Conservation (phyloP, 2,113 vertebrate species). For the Gymnocephalus cernua region DNA sequence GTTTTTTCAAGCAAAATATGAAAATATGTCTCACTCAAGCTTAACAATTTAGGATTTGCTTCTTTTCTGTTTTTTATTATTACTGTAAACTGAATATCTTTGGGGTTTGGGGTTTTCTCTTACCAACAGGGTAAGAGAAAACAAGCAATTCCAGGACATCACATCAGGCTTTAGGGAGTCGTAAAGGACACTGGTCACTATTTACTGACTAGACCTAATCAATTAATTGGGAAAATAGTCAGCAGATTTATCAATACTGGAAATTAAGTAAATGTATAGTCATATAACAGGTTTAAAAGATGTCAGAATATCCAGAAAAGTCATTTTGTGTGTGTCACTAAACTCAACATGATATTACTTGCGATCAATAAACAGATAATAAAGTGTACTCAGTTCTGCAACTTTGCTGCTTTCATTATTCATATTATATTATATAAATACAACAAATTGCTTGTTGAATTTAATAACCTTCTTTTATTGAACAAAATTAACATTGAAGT, state of each 20-base stretch:
- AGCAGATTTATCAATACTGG: neutral
- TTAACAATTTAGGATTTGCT: neutral
- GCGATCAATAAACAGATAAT: too few species aligned
- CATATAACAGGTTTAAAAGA: neutral
- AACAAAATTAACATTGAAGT: too few species aligned
- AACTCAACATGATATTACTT: too few species aligned
- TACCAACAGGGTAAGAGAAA: neutral
- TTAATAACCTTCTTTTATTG: too few species aligned
- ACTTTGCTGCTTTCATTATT: too few species aligned
- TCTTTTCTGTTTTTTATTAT: neutral
- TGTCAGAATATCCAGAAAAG: neutral
- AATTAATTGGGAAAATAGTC: neutral
- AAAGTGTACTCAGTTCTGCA: too few species aligned
- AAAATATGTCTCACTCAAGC: neutral
- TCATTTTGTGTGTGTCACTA: conserved; percentile 2
- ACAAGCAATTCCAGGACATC: neutral
- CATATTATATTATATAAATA: too few species aligned
- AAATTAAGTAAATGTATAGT: neutral
- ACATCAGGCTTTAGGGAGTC: neutral
- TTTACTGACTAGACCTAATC: neutral
- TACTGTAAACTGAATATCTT: neutral
- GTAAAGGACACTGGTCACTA: neutral
- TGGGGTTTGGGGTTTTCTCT: neutral
- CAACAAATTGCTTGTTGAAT: too few species aligned
- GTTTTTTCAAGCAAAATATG: neutral